A percentile compares a stretch with the other conserved stretches of the same genome.
phyloP scores from a whole-genome alignment of 2,888 invertebrate genomes.

The Parnassius orleans region DNA sequence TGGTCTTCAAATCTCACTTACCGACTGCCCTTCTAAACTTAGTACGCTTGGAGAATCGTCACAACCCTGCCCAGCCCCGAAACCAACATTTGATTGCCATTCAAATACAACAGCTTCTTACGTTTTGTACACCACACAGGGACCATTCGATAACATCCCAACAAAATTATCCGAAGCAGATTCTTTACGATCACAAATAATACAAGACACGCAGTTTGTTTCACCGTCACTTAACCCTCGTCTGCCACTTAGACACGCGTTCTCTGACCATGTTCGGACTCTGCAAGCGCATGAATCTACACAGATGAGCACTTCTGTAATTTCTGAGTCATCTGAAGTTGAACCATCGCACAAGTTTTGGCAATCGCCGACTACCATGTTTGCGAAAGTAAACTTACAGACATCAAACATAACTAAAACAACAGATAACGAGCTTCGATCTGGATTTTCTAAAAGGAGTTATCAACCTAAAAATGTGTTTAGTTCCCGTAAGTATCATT shows the following conservation, averaged over 20 bases:
- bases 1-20: conserved; percentile 50
- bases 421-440: conserved; percentile 13
- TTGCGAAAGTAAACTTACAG: conserved; percentile 31
- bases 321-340: neutral
- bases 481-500: conserved; percentile 44
- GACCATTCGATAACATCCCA: conserved; percentile 28
- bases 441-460: conserved; percentile 23
- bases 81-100: conserved; percentile 42
- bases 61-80: conserved; percentile 41
- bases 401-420: conserved; percentile 3
- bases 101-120: conserved; percentile 44
- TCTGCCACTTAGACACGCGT: neutral
- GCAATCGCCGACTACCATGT: conserved; percentile 41
- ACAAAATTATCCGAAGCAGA: conserved; percentile 21
- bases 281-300: neutral
- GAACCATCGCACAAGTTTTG: conserved; percentile 29
- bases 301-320: neutral
- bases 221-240: neutral
- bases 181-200: conserved; percentile 18
- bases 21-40: conserved; percentile 44
- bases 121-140: conserved; percentile 41
- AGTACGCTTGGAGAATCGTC: conserved; percentile 26
- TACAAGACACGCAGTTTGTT: neutral
- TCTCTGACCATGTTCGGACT: neutral
- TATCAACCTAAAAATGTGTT: conserved; percentile 36